Evolutionary conservation across 2,797 vertebrate species (phyloP).

Genomic region (Sebastolobus altivelis): DNA sequence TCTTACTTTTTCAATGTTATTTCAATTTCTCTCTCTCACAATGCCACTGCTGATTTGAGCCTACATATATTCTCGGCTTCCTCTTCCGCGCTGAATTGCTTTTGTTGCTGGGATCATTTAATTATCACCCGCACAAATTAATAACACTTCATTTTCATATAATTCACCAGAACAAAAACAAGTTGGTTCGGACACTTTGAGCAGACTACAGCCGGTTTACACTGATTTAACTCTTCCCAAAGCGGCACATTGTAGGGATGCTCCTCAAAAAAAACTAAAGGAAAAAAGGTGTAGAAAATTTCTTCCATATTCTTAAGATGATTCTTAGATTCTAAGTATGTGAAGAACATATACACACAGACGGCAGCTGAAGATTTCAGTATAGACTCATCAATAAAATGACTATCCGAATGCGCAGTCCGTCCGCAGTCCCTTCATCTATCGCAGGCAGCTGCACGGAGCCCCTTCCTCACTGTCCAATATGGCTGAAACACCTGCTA

Average conservation of each 20-base stretch:
- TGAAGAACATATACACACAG: background rate
- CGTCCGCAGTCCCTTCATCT: constrained; percentile 34
- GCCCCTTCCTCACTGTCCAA: constrained; percentile 49
- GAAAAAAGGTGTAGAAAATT: background rate
- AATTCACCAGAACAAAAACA: constrained; percentile 17
- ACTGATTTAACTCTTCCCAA: background rate
- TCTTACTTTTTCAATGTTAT: background rate
- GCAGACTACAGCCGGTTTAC: background rate
- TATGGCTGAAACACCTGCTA: constrained; percentile 62
- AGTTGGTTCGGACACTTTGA: background rate
- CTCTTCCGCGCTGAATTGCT: constrained; percentile 14
- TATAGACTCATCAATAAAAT: constrained; percentile 42
- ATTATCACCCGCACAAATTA: constrained; percentile 40
- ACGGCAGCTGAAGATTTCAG: constrained; percentile 13
- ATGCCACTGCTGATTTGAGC: background rate
- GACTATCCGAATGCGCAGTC: constrained; percentile 18
- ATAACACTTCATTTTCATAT: constrained; percentile 31
- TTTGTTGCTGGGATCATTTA: constrained; percentile 27
- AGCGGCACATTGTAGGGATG: background rate
- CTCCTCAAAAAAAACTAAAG: background rate
- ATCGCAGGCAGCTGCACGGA: constrained; percentile 46
- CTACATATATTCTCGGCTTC: constrained; percentile 4
- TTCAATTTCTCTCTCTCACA: background rate
- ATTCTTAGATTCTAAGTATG: too few relatives aligned
- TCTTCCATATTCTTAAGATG: background rate